Conservation (phyloP, 92 coral and sea anemone species). For the Zoanthus solanderi region DNA sequence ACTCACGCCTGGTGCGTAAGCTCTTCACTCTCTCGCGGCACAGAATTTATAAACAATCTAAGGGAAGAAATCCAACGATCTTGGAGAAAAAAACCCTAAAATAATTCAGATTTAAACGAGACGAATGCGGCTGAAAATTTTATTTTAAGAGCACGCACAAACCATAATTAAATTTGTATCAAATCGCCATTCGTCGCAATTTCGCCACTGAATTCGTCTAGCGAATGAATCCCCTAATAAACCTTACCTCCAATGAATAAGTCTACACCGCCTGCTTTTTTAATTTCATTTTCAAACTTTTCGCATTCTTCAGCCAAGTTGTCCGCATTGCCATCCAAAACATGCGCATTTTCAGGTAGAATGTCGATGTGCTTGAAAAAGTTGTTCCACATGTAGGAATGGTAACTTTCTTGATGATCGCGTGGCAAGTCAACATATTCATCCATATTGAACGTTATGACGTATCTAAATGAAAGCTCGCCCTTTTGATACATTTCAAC, state of each 20-base stretch:
- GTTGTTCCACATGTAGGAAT: conserved; percentile 98
- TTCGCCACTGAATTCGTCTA: no score
- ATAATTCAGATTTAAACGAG: no score
- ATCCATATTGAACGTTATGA: conserved; percentile 99
- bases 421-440: conserved; percentile 97
- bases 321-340: conserved; percentile 96
- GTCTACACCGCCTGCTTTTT: conserved; percentile 87
- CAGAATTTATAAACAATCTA: no score
- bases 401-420: conserved; percentile 98
- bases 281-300: conserved; percentile 80
- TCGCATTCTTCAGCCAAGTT: conserved; percentile 86
- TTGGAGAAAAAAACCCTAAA: no score
- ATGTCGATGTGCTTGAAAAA: conserved; percentile 97
- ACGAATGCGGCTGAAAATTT: no score
- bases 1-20: no score
- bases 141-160: no score
- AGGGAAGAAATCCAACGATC: no score
- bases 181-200: no score
- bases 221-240: no score
- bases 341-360: conserved; percentile 90
- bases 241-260: conserved; percentile 93
- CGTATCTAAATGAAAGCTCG: conserved; percentile 91
- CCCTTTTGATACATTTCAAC: conserved; percentile 90
- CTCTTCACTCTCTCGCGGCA: no score
- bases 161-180: no score